phyloP scores from a whole-genome alignment of 30 jellyfish, hydroid and myxozoan genomes.

The Hydractinia echinata region DNA sequence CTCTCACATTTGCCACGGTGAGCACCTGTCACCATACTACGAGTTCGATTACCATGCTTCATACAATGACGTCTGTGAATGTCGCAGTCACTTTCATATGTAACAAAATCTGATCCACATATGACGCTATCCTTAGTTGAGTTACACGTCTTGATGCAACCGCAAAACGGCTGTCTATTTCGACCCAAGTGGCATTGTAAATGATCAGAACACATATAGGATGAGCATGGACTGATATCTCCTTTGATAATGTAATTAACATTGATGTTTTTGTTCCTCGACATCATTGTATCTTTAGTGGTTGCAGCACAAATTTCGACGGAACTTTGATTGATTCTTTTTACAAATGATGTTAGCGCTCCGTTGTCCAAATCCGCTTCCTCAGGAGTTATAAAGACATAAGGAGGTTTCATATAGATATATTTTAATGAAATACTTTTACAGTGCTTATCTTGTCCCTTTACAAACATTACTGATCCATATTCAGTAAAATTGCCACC shows the following conservation, averaged over 20 bases:
- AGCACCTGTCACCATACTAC: not conserved
- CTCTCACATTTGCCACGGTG: not conserved
- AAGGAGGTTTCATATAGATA: not conserved
- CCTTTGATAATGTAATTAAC: slow-evolving; percentile 12
- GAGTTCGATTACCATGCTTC: slow-evolving; percentile 2
- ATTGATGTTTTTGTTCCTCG: not conserved
- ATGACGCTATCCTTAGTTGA: not conserved
- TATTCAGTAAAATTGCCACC: not conserved
- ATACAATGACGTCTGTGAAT: not conserved
- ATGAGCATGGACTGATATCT: not conserved
- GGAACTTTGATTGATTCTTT: not conserved
- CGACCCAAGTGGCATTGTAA: not conserved
- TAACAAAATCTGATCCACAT: slow-evolving; percentile 11
- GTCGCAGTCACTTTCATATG: slow-evolving; percentile 14
- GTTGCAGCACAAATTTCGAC: slow-evolving; percentile 8
- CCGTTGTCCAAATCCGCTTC: not conserved
- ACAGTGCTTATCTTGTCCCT: not conserved
- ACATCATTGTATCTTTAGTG: not conserved
- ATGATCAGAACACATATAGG: not conserved
- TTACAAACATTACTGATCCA: not conserved
- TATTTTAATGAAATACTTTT: not conserved
- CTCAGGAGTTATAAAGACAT: slow-evolving; percentile 13
- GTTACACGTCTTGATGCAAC: slow-evolving; percentile 6
- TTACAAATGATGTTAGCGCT: slow-evolving; percentile 3
- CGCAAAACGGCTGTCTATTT: not conserved